Conservation (phyloP, 2,113 vertebrate genomes). For the Hippocampus mohnikei region DNA sequence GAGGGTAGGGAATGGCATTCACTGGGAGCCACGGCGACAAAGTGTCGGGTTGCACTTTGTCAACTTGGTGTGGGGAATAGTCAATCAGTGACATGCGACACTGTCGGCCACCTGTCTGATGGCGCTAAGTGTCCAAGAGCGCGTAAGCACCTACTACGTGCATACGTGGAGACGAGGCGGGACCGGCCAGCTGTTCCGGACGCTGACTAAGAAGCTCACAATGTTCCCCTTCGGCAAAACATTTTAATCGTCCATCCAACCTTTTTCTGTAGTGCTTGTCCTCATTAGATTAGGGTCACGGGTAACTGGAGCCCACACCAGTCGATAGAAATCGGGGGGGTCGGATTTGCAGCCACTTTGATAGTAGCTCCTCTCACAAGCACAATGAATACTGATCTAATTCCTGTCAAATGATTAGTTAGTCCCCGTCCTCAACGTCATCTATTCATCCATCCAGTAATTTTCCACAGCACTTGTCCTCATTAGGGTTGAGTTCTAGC, state of each 20-base stretch:
- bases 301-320: too few species aligned
- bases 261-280: neutral
- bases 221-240: neutral
- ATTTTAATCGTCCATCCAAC: neutral
- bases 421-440: too few species aligned
- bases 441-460: too few species aligned
- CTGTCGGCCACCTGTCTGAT: slow-evolving; percentile 57
- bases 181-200: slow-evolving; percentile 25
- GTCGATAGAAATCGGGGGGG: too few species aligned
- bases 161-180: neutral
- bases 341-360: too few species aligned
- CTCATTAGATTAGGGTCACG: neutral
- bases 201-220: neutral
- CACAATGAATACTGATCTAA: too few species aligned
- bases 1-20: slow-evolving; percentile 32
- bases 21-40: slow-evolving; percentile 47
- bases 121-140: slow-evolving; percentile 35
- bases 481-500: neutral
- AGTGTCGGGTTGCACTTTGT: slow-evolving; percentile 53
- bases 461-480: too few species aligned
- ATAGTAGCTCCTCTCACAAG: too few species aligned
- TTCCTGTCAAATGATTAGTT: too few species aligned
- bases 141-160: slow-evolving; percentile 30
- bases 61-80: slow-evolving; percentile 51
- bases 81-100: slow-evolving; percentile 64